Base-by-base conservation (phyloP, 2,113 vertebrate species). In the Silurus meridionalis region DNA sequence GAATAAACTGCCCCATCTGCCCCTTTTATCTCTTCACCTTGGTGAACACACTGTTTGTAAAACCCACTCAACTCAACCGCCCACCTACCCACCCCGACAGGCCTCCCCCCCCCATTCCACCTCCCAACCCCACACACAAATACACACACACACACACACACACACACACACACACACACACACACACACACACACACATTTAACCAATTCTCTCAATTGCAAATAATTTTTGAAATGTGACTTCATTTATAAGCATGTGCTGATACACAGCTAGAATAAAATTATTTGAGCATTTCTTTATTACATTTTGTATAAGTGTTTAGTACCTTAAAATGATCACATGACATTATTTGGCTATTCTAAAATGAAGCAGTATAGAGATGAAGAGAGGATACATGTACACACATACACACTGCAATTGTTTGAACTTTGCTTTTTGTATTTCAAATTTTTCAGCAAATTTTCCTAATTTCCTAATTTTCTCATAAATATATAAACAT, bases 1-100 rank as follows among this genome's bases (percentile, higher is more conserved):
- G 83, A 95, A 93, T 95, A 93, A 94, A 93, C 93, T 88, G 91
- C 90, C 88, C 90, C 92, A 91, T 50, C 89, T 85, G 79, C 90
- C 88, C 87, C 66, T 78, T 37, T n/a, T 88, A 87, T 37, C 83
- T 85, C 91, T 93, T 93, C 89, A 93, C 88, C 90, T 90, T 50
- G 50, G 80, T 85, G 90, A 90, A 93, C 92, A 89, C 77, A 75
- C 87, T 91, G 90, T 92, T 91, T 91, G 55, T 80, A 83, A 67
- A 85, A 61, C 14, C 63, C 82, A 28, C 66, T 55, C 64, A 52
- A 28, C 66, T 55, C 64, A 52, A 6, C 28, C 13, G 14, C 23
- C 63, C 57, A 11, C 66, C n/a, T 28, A 10, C 89, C 63, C 84
- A 23, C 79, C 3, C 60, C 13, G 25, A 69, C 81, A 64, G 28